Base-by-base conservation (phyloP, 2,113 vertebrate species). In the Monarcha castaneiventris region DNA sequence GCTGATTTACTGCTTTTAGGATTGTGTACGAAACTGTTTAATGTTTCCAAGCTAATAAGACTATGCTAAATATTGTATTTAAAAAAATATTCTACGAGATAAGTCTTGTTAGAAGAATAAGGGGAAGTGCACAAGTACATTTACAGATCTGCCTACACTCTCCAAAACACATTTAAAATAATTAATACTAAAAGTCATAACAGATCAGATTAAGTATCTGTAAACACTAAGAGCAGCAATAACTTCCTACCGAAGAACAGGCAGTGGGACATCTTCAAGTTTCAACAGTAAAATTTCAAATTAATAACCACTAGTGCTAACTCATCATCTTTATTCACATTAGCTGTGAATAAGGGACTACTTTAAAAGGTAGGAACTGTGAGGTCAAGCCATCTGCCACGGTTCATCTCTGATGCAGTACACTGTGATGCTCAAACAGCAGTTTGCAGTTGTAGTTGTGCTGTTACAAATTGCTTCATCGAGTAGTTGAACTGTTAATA, bases 281-380 rank as follows among this genome's bases (percentile, higher is more conserved):
- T 92, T 96, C 96, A 97, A 92, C 71, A 96, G 90, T 72, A 94
- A 93, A 96, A 96, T 76, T 87, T 86, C 75, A 66, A 75, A 93
- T 71, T 73, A 96, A 89, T 81, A 95, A 85, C 91, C 73, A 78
- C 39, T 78, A 86, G 52, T 56, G 72, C 73, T 87, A 91, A 77
- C 26, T 64, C 68, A 51, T 74, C 37, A 35, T 48, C 90, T 81
- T 91, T 44, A 87, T 89, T 95, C 80, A 59, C 46, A 17, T 63
- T 33, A 71, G 39, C 16, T 59, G 71, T 13, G 84, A 78, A 87
- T 67, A 46, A 56, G 33, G 29, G n/a, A 73, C 6, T 79, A 51
- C 56, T 90, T 90, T 74, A 17, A 68, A 93, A 64, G 56, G 15
- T 27, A 67, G 68, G 63, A 66, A 68, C 35, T 64, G n/a, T 33